Percentiles rank a stretch among this genome's conserved stretches.
Evolutionary conservation across 1,140 invertebrate species (phyloP).

Genomic region (Cherax quadricarinatus): DNA sequence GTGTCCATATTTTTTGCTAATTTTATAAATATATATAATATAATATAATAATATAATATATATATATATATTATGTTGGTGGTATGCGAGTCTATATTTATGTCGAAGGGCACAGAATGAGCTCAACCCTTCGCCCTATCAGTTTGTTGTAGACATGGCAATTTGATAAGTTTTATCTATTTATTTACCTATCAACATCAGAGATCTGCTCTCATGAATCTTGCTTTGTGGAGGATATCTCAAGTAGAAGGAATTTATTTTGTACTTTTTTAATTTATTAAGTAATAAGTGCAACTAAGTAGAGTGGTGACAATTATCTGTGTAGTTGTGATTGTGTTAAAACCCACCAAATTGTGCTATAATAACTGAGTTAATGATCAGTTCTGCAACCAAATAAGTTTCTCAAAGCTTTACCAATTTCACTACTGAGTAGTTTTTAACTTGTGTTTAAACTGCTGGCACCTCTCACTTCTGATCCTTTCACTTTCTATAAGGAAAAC

Average conservation of each 20-base stretch:
- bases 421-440: slow-evolving; percentile 63
- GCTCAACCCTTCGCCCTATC: slow-evolving; percentile 63
- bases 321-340: slow-evolving; percentile 65
- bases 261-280: slow-evolving; percentile 73
- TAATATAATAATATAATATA: slow-evolving; percentile 66
- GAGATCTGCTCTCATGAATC: slow-evolving; percentile 67
- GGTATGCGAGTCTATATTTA: slow-evolving; percentile 70
- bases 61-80: slow-evolving; percentile 37
- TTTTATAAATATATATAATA: slow-evolving; percentile 73
- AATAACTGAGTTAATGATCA: slow-evolving; percentile 68
- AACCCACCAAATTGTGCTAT: slow-evolving; percentile 67
- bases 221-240: slow-evolving; percentile 56
- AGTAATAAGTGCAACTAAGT: slow-evolving; percentile 71
- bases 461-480: slow-evolving; percentile 61
- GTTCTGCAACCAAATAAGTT: slow-evolving; percentile 68
- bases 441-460: slow-evolving; percentile 59
- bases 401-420: slow-evolving; percentile 66
- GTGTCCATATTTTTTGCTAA: slow-evolving; percentile 72
- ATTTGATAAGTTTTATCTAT: slow-evolving; percentile 70
- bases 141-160: slow-evolving; percentile 60
- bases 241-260: slow-evolving; percentile 68
- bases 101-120: slow-evolving; percentile 63
- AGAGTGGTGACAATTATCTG: slow-evolving; percentile 63
- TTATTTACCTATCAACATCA: slow-evolving; percentile 69
- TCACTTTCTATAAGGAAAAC: slow-evolving; percentile 24